phyloP scores from a whole-genome alignment of 2,888 invertebrate species.

The Volucella zonaria region DNA sequence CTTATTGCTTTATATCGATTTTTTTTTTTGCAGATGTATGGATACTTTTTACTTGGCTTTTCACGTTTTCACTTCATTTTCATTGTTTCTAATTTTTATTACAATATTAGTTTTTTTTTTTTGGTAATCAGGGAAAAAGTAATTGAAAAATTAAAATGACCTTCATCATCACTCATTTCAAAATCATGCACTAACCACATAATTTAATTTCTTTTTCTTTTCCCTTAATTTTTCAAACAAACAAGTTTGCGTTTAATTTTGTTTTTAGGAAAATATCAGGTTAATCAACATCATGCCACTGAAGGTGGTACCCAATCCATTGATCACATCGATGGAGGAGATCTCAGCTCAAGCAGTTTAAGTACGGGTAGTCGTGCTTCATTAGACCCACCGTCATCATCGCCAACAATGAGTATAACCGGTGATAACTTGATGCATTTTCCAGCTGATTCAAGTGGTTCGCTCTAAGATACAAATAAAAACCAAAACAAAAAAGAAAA shows the following conservation, averaged over 20 bases:
- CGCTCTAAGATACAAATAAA: slow-evolving; percentile 76
- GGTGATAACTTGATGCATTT: slow-evolving; percentile 91
- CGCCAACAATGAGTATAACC: slow-evolving; percentile 89
- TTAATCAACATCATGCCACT: slow-evolving; percentile 69
- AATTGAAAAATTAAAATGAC: slow-evolving; percentile 28
- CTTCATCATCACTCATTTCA: slow-evolving; percentile 69
- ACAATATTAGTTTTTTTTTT: too few relatives aligned
- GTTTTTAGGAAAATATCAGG: slow-evolving; percentile 76
- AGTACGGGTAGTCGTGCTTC: slow-evolving; percentile 92
- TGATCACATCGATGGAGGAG: slow-evolving; percentile 83
- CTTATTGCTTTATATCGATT: background rate
- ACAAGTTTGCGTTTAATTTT: slow-evolving; percentile 75
- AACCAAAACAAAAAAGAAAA: slow-evolving; percentile 18
- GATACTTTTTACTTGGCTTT: too few relatives aligned
- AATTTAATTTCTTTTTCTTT: slow-evolving; percentile 57
- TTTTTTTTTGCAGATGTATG: too few relatives aligned
- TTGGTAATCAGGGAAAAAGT: background rate
- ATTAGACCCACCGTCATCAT: slow-evolving; percentile 85
- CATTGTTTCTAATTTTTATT: slow-evolving; percentile 28
- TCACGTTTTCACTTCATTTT: background rate
- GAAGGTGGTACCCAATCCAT: slow-evolving; percentile 85
- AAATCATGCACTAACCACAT: slow-evolving; percentile 65
- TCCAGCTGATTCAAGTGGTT: slow-evolving; percentile 90
- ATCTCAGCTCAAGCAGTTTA: slow-evolving; percentile 91
- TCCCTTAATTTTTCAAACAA: slow-evolving; percentile 60